Evolutionary conservation across 2,113 vertebrate species (phyloP), one percentile per base, ranked within the genome.

Genomic region (Nesospiza acunhae): DNA sequence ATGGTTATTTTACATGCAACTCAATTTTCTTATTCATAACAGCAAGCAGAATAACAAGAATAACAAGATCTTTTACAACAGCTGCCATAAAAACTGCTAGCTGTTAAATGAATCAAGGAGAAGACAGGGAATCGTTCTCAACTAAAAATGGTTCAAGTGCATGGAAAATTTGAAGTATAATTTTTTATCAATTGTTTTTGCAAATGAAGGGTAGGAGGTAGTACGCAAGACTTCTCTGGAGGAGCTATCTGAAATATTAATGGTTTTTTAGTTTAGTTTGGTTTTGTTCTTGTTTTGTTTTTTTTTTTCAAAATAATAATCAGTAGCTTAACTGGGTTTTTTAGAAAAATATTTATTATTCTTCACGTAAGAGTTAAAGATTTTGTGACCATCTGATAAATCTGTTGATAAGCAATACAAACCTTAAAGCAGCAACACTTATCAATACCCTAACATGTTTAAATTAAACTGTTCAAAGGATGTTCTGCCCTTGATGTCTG

Each of bases 381-480:
- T 66, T 78, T 73, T 93, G 27, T 50, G 37, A 67, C 44, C 39
- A 37, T 55, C 66, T 90, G 37, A 47, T 37, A 75, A 21, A 46
- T 75, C 44, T 80, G 22, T 37, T 31, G 5, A 74, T 58, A 80
- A 80, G 7, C 16, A 50, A 15, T 33, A 19, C 20, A 55, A 63
- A 89, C 9, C 23, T 55, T 73, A 77, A 64, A 44, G 39, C 15
- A 58, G 35, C 0, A 0, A 74, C 18, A 46, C 0, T 14, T 76
- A 62, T 60, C 44, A 49, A 23, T 56, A n/a, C 2, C 11, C 21
- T 55, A 73, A 44, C 24, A 59, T 31, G 8, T 88, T 95, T 76
- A 93, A 95, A 76, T 75, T 24, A 70, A 60, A 53, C 15, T 7
- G 5, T 90, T 92, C 84, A 62, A 69, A 11, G 52, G 39, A 63